Evolutionary conservation across 1,140 invertebrate genomes (phyloP).

Genomic region (Steinernema feltiae): DNA sequence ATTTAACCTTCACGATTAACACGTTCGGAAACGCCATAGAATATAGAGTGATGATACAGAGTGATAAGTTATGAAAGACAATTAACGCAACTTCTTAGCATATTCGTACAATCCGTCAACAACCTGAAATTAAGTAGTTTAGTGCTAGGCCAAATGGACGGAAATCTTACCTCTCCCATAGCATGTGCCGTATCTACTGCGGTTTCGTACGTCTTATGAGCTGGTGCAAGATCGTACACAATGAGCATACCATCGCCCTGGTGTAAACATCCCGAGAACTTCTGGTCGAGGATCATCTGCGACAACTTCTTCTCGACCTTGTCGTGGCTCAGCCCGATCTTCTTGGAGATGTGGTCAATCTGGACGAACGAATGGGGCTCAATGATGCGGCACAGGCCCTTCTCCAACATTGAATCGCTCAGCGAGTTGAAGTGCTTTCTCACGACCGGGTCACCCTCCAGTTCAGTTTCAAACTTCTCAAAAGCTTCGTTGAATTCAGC

Average conservation of each 20-base stretch:
- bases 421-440: slow-evolving; percentile 88
- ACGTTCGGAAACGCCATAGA: too few relatives aligned
- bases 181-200: slow-evolving; percentile 92
- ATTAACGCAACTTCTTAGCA: slow-evolving; percentile 35
- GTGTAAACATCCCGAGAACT: slow-evolving; percentile 85
- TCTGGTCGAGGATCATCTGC: slow-evolving; percentile 99
- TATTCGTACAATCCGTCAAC: slow-evolving; percentile 38
- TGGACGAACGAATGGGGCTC: slow-evolving; percentile 95
- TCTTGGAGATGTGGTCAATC: slow-evolving; percentile 73
- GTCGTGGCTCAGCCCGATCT: slow-evolving; percentile 66
- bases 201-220: slow-evolving; percentile 93
- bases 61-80: not conserved
- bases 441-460: slow-evolving; percentile 92
- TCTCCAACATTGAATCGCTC: slow-evolving; percentile 97
- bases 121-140: slow-evolving; percentile 30
- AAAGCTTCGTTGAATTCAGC: slow-evolving; percentile 85
- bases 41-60: not conserved
- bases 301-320: slow-evolving; percentile 93
- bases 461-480: slow-evolving; percentile 76
- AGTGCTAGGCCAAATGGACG: too few relatives aligned
- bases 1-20: too few relatives aligned
- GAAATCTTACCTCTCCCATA: slow-evolving; percentile 82
- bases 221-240: slow-evolving; percentile 87
- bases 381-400: slow-evolving; percentile 95
- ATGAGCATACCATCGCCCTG: slow-evolving; percentile 94